Base-by-base conservation (phyloP, 1,140 invertebrate species). In the Drosophila ohnishii region DNA sequence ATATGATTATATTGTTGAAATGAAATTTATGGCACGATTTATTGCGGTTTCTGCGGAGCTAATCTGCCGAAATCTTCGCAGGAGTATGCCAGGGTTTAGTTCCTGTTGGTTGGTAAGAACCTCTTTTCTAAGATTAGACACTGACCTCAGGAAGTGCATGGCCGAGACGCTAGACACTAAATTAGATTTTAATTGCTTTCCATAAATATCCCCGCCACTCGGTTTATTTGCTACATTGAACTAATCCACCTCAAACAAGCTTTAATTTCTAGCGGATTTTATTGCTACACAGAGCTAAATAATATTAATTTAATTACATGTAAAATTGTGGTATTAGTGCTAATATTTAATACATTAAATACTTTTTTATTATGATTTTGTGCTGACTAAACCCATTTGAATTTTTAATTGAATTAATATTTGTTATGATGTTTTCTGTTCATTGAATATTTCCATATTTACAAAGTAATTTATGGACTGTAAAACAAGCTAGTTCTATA, bases 21-120 rank as follows among this genome's bases (percentile, higher is more conserved):
- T 19, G 62, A 63, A 67, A 87, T 82, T 82, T 78, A 87, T 83
- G 58, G 59, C 82, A 79, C 62, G 66, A 86, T 57, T 47, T 53
- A 35, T 58, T 70, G 81, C 48, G 81, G 64, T 77, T 84, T 64
- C 42, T 55, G 28, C 16, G 44, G 28, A 10, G 14, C 19, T 66
- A 22, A 57, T 37, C 34, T 25, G 9, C 66, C 67, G 35, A 48
- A 70, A 59, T 62, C 59, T 64, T n/a, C 2, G 2, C 16, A 39
- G 32, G 39, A 75, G 71, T 75, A 40, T 65, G 72, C 72, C 72
- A 75, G 65, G 72, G 72, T 10, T 32, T 16, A 19, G 35, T 57
- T 45, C 51, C 51, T 40, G 28, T 30, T 56, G 22, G 34, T 45
- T 51, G 3, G 14, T 25, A 13, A 75, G 25, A 65, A 75, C 22